phyloP scores from a whole-genome alignment of 2,797 vertebrate species.

The Myripristis jacobus region DNA sequence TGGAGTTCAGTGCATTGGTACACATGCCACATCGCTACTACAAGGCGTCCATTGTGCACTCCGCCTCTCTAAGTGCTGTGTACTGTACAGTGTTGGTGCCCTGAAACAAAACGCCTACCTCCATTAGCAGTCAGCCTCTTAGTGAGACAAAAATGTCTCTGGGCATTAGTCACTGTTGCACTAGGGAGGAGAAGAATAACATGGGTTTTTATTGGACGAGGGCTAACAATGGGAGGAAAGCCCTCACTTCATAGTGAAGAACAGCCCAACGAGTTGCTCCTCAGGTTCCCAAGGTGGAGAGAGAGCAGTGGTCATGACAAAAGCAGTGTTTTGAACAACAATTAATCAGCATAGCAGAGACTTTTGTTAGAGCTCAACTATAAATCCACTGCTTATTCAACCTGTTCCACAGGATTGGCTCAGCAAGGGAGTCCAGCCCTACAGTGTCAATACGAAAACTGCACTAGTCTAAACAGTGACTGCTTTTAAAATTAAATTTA shows the following conservation, averaged over 20 bases:
- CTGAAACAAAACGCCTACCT: conserved; percentile 77
- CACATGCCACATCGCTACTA: conserved; percentile 74
- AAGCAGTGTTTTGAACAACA: conserved; percentile 49
- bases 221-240: conserved; percentile 86
- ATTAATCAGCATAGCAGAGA: conserved; percentile 44
- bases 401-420: conserved; percentile 32
- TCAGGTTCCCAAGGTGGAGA: conserved; percentile 63
- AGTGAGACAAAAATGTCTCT: conserved; percentile 75
- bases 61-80: conserved; percentile 77
- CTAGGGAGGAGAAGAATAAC: conserved; percentile 79
- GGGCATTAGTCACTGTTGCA: conserved; percentile 77
- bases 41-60: conserved; percentile 81
- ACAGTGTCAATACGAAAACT: conserved; percentile 40
- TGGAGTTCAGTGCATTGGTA: conserved; percentile 76
- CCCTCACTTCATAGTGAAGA: conserved; percentile 64
- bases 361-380: conserved; percentile 32
- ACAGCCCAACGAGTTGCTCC: conserved; percentile 57
- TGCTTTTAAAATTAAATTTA: conserved; percentile 28
- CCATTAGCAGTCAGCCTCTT: conserved; percentile 76
- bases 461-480: conserved; percentile 44
- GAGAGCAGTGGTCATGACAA: conserved; percentile 37
- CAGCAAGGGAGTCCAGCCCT: conserved; percentile 15
- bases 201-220: conserved; percentile 76
- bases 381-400: conserved; percentile 48
- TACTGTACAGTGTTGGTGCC: conserved; percentile 73